Percentiles rank a stretch among this genome's conserved stretches.
phyloP scores from a whole-genome alignment of 2,888 invertebrate species.

The Amblyteles armatorius region DNA sequence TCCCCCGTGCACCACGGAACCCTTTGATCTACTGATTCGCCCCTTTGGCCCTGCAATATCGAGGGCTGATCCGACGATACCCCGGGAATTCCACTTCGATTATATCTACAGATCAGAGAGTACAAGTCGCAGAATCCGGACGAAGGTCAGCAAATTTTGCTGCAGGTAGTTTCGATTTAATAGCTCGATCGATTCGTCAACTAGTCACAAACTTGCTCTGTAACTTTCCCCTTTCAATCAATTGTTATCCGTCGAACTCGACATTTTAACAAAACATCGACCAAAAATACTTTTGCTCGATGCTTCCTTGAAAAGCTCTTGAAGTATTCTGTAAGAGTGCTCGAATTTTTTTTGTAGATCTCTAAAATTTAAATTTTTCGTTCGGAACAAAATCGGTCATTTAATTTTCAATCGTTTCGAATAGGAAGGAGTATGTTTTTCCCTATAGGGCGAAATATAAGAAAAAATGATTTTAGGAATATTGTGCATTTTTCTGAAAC shows the following conservation, averaged over 20 bases:
- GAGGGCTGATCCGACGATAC: conserved; percentile 27
- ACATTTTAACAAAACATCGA: neutral
- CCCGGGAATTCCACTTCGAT: conserved; percentile 10
- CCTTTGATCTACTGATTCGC: conserved; percentile 38
- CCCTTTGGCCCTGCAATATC: conserved; percentile 43
- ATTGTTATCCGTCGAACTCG: neutral
- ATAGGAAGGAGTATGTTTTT: neutral
- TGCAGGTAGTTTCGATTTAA: conserved; percentile 9
- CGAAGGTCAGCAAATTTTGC: conserved; percentile 3
- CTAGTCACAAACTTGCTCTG: neutral
- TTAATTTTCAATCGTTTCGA: neutral
- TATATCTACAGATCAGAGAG: conserved; percentile 9
- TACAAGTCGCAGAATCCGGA: conserved; percentile 10
- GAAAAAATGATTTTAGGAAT: neutral
- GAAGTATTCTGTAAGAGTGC: too few relatives aligned
- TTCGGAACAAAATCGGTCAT: neutral
- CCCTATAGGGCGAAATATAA: neutral
- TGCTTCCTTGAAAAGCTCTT: neutral
- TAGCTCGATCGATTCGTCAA: neutral
- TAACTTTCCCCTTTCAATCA: neutral
- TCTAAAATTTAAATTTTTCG: neutral
- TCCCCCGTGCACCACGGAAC: conserved; percentile 11
- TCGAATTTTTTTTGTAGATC: too few relatives aligned
- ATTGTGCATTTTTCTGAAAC: neutral
- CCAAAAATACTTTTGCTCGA: neutral